Conservation (phyloP, 2,888 invertebrate species). For the Trichogramma dendrolimi region DNA sequence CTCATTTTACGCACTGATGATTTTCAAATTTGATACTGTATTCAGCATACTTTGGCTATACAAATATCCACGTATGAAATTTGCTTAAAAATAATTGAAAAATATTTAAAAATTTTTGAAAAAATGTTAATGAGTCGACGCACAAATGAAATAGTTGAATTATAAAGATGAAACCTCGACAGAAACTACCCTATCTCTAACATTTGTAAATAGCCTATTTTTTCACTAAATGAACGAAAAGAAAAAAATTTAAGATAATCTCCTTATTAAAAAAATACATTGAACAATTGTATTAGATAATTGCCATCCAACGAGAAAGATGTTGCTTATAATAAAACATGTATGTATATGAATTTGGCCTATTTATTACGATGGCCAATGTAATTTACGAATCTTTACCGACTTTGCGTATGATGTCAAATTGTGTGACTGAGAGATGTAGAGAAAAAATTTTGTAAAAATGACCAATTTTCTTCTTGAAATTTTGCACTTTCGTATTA, state of each 20-base stretch:
- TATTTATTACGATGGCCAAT: conserved; percentile 22
- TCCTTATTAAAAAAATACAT: conserved; percentile 25
- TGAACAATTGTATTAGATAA: neutral
- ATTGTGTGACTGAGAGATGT: neutral
- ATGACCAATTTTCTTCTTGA: neutral
- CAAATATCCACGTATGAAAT: no score
- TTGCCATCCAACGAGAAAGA: no score
- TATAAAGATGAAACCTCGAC: conserved; percentile 44
- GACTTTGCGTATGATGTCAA: neutral
- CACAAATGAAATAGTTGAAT: conserved; percentile 44
- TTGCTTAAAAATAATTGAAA: no score
- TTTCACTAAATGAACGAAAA: conserved; percentile 41
- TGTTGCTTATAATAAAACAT: no score
- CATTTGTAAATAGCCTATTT: conserved; percentile 52
- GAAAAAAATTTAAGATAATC: conserved; percentile 14
- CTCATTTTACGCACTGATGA: no score
- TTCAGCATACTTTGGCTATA: no score
- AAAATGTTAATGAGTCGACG: conserved; percentile 40
- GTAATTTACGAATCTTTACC: conserved; percentile 17
- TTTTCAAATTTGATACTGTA: no score
- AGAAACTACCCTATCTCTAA: conserved; percentile 33
- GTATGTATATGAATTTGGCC: conserved; percentile 18
- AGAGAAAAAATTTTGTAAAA: conserved; percentile 7
- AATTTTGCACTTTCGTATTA: no score
- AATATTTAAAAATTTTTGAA: no score